Evolutionary conservation across 2,888 invertebrate genomes (phyloP).

Genomic region (Eupithecia abbreviata): DNA sequence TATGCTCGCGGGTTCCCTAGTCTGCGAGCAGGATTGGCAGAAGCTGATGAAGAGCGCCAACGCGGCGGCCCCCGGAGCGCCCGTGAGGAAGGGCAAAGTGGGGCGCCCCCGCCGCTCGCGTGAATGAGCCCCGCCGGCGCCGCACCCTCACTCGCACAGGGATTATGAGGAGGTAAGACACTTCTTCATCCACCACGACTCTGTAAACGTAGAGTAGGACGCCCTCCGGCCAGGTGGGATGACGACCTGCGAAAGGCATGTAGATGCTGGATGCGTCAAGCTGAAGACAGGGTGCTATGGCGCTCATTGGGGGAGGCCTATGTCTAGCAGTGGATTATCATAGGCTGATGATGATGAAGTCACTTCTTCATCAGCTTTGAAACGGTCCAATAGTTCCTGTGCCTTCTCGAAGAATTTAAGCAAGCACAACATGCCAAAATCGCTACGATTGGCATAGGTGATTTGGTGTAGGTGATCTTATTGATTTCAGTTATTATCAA

Average conservation of each 20-base stretch:
- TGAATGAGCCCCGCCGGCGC: constrained; percentile 87
- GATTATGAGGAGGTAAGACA: constrained; percentile 76
- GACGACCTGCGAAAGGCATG: too few relatives aligned
- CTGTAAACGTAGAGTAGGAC: too few relatives aligned
- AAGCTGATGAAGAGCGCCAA: constrained; percentile 92
- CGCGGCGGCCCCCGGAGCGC: constrained; percentile 83
- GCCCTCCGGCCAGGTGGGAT: too few relatives aligned
- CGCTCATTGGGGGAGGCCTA: too few relatives aligned
- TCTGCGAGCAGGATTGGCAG: constrained; percentile 98
- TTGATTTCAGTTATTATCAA: not conserved
- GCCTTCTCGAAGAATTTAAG: not conserved
- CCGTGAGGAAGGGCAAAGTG: constrained; percentile 94
- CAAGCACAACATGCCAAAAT: not conserved
- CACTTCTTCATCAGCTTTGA: not conserved
- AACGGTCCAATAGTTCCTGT: not conserved
- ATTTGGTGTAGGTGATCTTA: not conserved
- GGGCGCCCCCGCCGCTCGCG: constrained; percentile 94
- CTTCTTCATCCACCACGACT: not conserved
- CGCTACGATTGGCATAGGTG: not conserved
- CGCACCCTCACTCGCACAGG: constrained; percentile 66
- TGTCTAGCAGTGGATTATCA: too few relatives aligned
- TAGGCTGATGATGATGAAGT: too few relatives aligned
- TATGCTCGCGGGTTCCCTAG: constrained; percentile 94
- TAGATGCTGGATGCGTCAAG: too few relatives aligned
- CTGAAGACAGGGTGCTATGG: too few relatives aligned